phyloP scores from a whole-genome alignment of 2,113 vertebrate species.

The Atherinomorus stipes region DNA sequence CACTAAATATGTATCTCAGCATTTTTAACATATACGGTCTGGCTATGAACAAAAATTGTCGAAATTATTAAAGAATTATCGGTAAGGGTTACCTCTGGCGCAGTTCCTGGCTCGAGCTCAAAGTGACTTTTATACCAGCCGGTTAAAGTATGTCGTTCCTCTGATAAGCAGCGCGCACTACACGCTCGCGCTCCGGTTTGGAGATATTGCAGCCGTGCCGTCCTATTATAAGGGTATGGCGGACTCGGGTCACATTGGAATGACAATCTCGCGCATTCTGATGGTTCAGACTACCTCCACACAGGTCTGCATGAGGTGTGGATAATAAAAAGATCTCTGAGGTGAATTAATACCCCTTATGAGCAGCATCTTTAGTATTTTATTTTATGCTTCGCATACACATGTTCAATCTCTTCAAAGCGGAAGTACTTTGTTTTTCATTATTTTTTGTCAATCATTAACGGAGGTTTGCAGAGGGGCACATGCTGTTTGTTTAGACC shows the following conservation, averaged over 20 bases:
- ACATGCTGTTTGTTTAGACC: background rate
- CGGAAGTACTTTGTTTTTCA: slow-evolving; percentile 35
- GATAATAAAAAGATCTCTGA: background rate
- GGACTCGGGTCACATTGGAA: slow-evolving; percentile 80
- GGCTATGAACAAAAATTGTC: background rate
- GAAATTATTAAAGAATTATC: background rate
- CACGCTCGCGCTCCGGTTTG: slow-evolving; percentile 33
- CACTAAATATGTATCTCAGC: too few species aligned
- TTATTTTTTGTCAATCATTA: slow-evolving; percentile 42
- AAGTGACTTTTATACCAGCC: slow-evolving; percentile 51
- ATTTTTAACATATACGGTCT: too few species aligned
- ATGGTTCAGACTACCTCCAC: background rate
- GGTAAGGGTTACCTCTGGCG: slow-evolving; percentile 38
- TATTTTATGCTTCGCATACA: background rate
- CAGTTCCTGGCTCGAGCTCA: slow-evolving; percentile 24
- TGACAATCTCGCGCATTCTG: background rate
- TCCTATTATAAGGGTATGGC: slow-evolving; percentile 67
- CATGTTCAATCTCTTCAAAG: background rate
- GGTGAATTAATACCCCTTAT: background rate
- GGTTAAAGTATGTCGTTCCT: slow-evolving; percentile 22
- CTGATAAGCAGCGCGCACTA: slow-evolving; percentile 31
- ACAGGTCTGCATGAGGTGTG: background rate
- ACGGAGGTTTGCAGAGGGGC: background rate
- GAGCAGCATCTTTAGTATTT: fast-evolving
- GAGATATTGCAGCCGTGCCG: slow-evolving; percentile 67